phyloP scores from a whole-genome alignment of 1,140 invertebrate genomes.

The Drosophila nigromelanica region DNA sequence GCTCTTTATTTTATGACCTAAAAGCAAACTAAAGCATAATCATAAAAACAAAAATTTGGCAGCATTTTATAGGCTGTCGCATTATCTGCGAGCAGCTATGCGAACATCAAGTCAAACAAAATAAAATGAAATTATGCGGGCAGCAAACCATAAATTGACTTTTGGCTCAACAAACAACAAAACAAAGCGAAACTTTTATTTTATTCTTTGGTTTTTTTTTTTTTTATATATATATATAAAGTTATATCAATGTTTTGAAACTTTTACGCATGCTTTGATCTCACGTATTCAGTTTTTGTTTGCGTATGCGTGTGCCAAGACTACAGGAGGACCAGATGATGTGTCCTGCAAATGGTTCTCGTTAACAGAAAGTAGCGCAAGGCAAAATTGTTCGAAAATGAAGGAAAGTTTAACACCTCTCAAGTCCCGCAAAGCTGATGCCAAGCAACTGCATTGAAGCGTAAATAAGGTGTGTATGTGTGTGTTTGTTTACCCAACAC shows the following conservation, averaged over 20 bases:
- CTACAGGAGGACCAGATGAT: slow-evolving; percentile 6
- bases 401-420: slow-evolving; percentile 32
- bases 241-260: slow-evolving; percentile 11
- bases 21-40: slow-evolving; percentile 37
- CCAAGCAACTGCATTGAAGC: slow-evolving; percentile 55
- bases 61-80: slow-evolving; percentile 25
- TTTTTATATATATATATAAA: background rate
- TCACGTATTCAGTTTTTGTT: slow-evolving; percentile 37
- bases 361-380: slow-evolving; percentile 45
- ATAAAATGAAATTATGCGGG: slow-evolving; percentile 76
- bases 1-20: slow-evolving; percentile 35
- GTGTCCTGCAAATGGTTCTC: slow-evolving; percentile 55
- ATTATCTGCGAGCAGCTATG: background rate
- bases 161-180: slow-evolving; percentile 54
- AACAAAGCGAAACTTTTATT: slow-evolving; percentile 47
- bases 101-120: slow-evolving; percentile 39
- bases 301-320: slow-evolving; percentile 1
- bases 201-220: slow-evolving; percentile 14
- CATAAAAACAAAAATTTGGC: slow-evolving; percentile 26
- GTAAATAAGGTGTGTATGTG: slow-evolving; percentile 46
- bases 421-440: slow-evolving; percentile 21
- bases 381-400: slow-evolving; percentile 32
- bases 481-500: background rate
- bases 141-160: slow-evolving; percentile 75
- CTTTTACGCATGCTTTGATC: slow-evolving; percentile 60